These are phyloP conservation scores for Cephus cinctus DNA, from an alignment of 1,140 invertebrate genomes.

Conservation along the genomic window DNA sequence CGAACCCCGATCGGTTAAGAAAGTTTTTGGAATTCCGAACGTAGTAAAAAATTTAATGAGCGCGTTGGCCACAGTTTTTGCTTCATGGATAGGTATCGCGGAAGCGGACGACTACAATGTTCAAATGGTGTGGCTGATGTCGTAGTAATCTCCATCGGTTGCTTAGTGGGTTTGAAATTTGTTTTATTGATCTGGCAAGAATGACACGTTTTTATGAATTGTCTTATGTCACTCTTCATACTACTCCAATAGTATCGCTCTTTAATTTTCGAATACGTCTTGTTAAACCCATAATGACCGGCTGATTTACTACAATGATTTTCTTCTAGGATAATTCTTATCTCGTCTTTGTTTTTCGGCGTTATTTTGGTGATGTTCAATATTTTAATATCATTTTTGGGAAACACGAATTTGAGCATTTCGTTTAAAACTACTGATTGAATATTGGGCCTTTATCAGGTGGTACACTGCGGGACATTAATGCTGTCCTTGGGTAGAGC, in stretches of 20 bases:
- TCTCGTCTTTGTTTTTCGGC: constrained; percentile 13
- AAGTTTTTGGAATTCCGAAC: constrained; percentile 35
- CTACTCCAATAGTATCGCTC: constrained; percentile 31
- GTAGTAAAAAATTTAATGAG: constrained; percentile 19
- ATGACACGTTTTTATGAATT: constrained; percentile 35
- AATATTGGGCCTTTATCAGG: constrained; percentile 10
- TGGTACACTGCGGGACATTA: too few relatives aligned
- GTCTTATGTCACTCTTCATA: constrained; percentile 29
- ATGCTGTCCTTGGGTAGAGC: too few relatives aligned
- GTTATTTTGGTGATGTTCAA: constrained; percentile 6
- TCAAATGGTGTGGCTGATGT: constrained; percentile 26
- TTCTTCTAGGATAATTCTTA: constrained; percentile 27
- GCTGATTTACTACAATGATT: constrained; percentile 27
- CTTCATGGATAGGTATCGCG: constrained; percentile 39
- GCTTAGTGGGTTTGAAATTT: constrained; percentile 21
- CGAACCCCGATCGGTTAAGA: constrained; percentile 39
- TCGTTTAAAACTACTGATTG: constrained; percentile 12
- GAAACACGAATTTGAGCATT: constrained; percentile 15
- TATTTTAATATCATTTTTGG: constrained; percentile 8
- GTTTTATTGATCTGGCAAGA: constrained; percentile 41
- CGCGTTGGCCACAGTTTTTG: constrained; percentile 30
- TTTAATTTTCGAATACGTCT: constrained; percentile 33
- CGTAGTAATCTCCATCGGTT: constrained; percentile 30
- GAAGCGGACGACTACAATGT: constrained; percentile 32
- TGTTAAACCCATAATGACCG: constrained; percentile 35